Base-by-base conservation (phyloP, 2,113 vertebrate genomes). In the Mirza zaza region DNA sequence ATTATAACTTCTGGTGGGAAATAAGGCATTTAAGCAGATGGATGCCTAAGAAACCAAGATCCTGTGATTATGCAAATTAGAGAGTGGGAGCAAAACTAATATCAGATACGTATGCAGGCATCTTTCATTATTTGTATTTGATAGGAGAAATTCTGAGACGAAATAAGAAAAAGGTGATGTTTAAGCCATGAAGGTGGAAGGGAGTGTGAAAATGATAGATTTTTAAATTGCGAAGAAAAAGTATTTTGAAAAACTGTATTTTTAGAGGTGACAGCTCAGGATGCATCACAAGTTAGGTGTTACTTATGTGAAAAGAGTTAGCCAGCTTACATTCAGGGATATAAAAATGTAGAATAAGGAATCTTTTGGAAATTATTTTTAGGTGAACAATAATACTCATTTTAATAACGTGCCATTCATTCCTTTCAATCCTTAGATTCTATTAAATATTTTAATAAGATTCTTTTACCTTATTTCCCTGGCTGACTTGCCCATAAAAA, bases 1-100 rank as follows among this genome's bases (percentile, higher is more conserved):
- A 90, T 94, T 95, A 27, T 94, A 76, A n/a, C 71, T 97, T 95
- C 29, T 92, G 11, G 7, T 97, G 21, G 67, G 89, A 79, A 96
- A 48, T 39, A 90, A 94, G 39, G 90, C 75, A 39, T 68, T 95
- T 90, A 42, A 97, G 29, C 29, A 97, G 68, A 91, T 90, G 13
- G 36, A 57, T 87, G 29, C 59, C 32, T 96, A 68, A n/a, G 9
- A n/a, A 91, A 61, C 71, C 20, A 95, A 96, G 55, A 45, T 32
- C 7, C 8, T 77, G 8, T 29, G 39, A 80, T 86, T 65, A 84
- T 29, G 12, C 42, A 92, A 71, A 90, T 71, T 93, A 96, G 5
- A 12, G 55, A 15, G 67, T 75, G 32, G 77, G 21, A 61, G 12
- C 32, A 83, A 42, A 59, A 10, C 13, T 83, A 81, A 94, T 67